These are phyloP conservation scores for Marcusenius ussheri DNA, from an alignment of 2,113 vertebrate genomes.

Conservation along the genomic window DNA sequence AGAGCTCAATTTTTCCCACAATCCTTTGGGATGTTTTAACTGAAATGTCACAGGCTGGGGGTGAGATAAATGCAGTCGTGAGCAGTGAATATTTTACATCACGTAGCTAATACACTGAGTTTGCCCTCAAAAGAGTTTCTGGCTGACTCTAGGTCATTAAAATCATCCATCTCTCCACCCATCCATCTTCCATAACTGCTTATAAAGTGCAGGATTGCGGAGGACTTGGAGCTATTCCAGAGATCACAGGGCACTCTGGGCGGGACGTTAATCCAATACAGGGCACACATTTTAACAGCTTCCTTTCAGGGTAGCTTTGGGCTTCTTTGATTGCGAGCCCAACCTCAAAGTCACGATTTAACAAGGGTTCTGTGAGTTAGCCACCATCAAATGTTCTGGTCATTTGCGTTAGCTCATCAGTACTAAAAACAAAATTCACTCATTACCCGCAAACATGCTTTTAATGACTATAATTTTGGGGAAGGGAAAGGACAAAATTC, in stretches of 20 bases:
- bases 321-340: background rate
- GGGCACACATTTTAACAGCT: background rate
- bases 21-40: background rate
- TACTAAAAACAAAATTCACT: background rate
- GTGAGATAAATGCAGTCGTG: background rate
- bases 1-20: background rate
- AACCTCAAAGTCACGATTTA: background rate
- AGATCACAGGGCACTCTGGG: background rate
- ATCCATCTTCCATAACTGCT: background rate
- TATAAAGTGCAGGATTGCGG: background rate
- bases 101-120: background rate
- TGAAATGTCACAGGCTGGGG: conserved; percentile 2
- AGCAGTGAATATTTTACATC: background rate
- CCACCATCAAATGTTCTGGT: background rate
- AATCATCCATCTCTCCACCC: background rate
- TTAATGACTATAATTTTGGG: background rate
- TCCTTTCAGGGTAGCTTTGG: background rate
- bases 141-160: background rate
- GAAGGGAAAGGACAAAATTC: background rate
- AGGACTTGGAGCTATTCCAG: background rate
- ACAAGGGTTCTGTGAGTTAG: background rate
- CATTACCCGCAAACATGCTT: conserved; percentile 15
- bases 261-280: background rate
- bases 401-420: background rate
- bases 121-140: background rate